Conservation (phyloP, 2,797 vertebrate species). For the Parauchenoglanis ngamensis region DNA sequence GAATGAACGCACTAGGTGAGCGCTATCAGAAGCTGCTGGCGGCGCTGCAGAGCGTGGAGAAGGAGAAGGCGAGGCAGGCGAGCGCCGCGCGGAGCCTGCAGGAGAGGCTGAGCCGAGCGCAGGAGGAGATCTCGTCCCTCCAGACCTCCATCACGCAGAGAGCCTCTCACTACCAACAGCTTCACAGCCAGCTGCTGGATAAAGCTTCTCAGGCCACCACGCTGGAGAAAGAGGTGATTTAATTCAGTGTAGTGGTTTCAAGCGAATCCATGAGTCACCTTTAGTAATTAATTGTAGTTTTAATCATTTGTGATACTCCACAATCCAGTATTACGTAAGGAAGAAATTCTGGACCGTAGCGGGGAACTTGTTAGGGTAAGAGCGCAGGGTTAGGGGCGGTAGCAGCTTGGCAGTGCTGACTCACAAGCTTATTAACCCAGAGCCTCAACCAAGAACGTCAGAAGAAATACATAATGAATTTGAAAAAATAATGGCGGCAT, state of each 20-base stretch:
- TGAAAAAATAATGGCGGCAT: too few species aligned
- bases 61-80: constrained; percentile 71
- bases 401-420: background rate
- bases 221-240: constrained; percentile 54
- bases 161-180: constrained; percentile 77
- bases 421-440: background rate
- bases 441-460: background rate
- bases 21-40: constrained; percentile 67
- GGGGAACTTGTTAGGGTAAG: too few species aligned
- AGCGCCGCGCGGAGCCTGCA: constrained; percentile 70
- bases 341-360: too few species aligned
- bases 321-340: too few species aligned
- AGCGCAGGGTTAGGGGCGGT: background rate
- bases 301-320: background rate
- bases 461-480: background rate
- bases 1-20: constrained; percentile 47
- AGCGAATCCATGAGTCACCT: background rate
- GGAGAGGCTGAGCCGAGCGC: constrained; percentile 69
- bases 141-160: constrained; percentile 78
- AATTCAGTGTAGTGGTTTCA: background rate
- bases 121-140: constrained; percentile 76
- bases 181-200: constrained; percentile 80
- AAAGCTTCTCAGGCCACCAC: constrained; percentile 57
- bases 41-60: constrained; percentile 73
- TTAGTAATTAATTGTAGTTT: too few species aligned